Evolutionary conservation across 2,113 vertebrate species (phyloP).

Genomic region (Craseonycteris thonglongyai): DNA sequence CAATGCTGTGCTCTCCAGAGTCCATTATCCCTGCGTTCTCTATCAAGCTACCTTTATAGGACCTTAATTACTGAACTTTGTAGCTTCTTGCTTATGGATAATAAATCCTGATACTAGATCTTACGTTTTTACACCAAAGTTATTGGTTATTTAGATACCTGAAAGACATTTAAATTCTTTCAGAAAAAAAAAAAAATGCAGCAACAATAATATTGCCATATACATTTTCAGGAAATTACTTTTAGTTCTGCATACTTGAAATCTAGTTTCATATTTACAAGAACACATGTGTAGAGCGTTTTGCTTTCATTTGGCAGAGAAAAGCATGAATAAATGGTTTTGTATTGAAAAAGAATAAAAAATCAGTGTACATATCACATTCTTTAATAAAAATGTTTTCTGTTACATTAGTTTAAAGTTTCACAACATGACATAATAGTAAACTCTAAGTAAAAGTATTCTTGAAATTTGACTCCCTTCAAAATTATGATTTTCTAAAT

Average conservation of each 20-base stretch:
- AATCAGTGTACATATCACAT: background rate
- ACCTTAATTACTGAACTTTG: background rate
- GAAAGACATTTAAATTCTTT: background rate
- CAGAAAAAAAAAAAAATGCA: background rate
- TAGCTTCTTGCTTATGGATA: background rate
- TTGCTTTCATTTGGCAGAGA: conserved; percentile 4
- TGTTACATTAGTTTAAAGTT: conserved; percentile 9
- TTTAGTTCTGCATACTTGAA: background rate
- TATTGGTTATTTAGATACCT: background rate
- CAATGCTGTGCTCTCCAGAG: background rate
- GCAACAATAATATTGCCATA: background rate
- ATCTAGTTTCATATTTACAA: background rate
- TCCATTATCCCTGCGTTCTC: background rate
- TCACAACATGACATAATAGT: background rate
- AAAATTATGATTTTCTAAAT: background rate
- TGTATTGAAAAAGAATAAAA: background rate
- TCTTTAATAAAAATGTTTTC: conserved; percentile 1
- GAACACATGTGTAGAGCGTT: background rate
- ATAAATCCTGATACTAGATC: background rate
- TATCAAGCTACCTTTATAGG: background rate
- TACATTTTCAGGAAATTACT: background rate
- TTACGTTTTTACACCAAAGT: background rate
- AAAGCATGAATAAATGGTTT: background rate
- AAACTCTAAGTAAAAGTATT: background rate
- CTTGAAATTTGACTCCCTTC: background rate